Base-by-base conservation (phyloP, 1,140 invertebrate species). In the Atta texana region DNA sequence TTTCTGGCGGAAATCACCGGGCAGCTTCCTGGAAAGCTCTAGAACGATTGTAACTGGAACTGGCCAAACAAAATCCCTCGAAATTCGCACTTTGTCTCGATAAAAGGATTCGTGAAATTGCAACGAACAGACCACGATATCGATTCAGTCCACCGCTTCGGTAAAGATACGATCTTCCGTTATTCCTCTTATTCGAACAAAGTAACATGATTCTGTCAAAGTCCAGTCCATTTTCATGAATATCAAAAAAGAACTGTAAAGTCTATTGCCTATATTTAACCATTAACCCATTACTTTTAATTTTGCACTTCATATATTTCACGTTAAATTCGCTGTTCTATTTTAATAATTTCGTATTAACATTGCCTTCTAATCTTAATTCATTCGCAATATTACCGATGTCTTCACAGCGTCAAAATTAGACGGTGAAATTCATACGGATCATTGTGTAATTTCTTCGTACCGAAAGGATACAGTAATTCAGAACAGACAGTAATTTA, bases 91-190 rank as follows among this genome's bases (percentile, higher is more conserved):
- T 76, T 66, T 55, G 82, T 76, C 74, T 53, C 72, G 82, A 66
- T 77, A 85, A 78, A 85, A 66, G 74, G 82, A 77, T 85, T 44
- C 74, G 31, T 12, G 82, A 34, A 78, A 85, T 85, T 78, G 82
- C 59, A 59, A 75, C 69, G 53, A 61, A 49, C 69, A 21, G 34
- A 72, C 69, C 69, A 14, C 14, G 14, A 12, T 59, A 72, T 84
- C 80, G 80, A 84, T 84, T 74, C n/a, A 18, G 68, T 49, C 10
- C 18, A n/a, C 12, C 55, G 55, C 18, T 12, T n/a, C 66, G 21
- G 8, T 51, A 24, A 39, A 81, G 77, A 81, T 39, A 10, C 31
- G 31, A 34, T 61, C 55, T 51, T 51, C 55, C 69, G 69, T 74
- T 61, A 68, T 78, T 78, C 64, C 61, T 76, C 16, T 78, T 44